phyloP scores from a whole-genome alignment of 2,888 invertebrate genomes.

The Hyppa rectilinea region DNA sequence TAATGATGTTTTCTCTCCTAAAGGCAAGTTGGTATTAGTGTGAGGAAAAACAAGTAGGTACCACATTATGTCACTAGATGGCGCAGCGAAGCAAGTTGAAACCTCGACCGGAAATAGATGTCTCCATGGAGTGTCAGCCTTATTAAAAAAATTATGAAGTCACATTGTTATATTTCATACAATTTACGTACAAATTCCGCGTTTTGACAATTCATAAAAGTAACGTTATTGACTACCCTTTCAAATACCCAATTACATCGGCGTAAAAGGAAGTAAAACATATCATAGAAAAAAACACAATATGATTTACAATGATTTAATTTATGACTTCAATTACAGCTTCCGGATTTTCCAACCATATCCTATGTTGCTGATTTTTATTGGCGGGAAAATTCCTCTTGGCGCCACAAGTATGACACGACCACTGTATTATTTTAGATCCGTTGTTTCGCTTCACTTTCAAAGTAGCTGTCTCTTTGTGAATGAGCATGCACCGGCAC shows the following conservation, averaged over 20 bases:
- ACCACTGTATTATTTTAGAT: conserved; percentile 83
- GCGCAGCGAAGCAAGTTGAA: background rate
- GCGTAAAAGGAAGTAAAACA: background rate
- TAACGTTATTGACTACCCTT: too few species aligned
- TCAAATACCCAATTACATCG: too few species aligned
- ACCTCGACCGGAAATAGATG: background rate
- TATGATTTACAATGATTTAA: conserved; percentile 49
- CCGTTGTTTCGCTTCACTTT: conserved; percentile 86
- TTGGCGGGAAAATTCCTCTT: conserved; percentile 75
- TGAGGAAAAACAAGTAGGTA: too few species aligned
- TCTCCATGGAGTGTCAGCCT: background rate
- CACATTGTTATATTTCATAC: too few species aligned
- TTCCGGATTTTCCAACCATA: conserved; percentile 90
- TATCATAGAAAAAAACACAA: conserved; percentile 19
- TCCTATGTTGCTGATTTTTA: conserved; percentile 79
- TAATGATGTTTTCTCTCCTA: too few species aligned
- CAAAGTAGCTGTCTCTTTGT: conserved; percentile 88
- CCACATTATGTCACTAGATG: background rate
- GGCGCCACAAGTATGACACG: conserved; percentile 82
- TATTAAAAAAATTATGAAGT: too few species aligned
- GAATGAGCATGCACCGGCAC: conserved; percentile 89
- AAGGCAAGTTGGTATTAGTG: too few species aligned
- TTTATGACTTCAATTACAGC: conserved; percentile 85
- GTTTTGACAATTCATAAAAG: too few species aligned
- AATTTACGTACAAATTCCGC: too few species aligned